These are phyloP conservation scores for Eledona agricola DNA, from an alignment of 2,888 invertebrate species.

Conservation along the genomic window DNA sequence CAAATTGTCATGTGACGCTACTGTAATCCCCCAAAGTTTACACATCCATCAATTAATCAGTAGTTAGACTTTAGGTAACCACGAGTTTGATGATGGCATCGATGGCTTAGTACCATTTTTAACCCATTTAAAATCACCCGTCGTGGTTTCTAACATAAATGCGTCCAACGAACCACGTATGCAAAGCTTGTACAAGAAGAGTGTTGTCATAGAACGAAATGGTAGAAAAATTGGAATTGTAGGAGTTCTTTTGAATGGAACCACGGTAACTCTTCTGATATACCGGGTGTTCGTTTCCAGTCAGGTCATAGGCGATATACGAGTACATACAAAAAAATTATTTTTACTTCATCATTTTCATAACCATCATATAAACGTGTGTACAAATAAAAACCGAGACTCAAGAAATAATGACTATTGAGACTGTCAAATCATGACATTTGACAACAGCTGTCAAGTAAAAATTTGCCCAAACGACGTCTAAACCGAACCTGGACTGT, in stretches of 20 bases:
- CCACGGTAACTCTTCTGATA: too few relatives aligned
- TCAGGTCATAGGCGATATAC: too few relatives aligned
- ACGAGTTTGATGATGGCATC: slow-evolving; percentile 84
- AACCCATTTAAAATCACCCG: slow-evolving; percentile 69
- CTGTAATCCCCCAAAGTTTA: slow-evolving; percentile 65
- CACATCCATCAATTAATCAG: slow-evolving; percentile 34
- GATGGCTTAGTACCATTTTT: slow-evolving; percentile 78
- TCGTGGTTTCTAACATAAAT: slow-evolving; percentile 82
- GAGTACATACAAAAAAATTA: too few relatives aligned
- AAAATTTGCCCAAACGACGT: too few relatives aligned
- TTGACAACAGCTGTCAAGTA: too few relatives aligned
- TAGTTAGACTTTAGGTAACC: slow-evolving; percentile 82
- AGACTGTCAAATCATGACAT: too few relatives aligned
- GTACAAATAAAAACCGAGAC: too few relatives aligned
- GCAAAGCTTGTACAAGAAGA: slow-evolving; percentile 70
- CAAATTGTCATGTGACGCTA: slow-evolving; percentile 76
- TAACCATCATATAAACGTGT: too few relatives aligned
- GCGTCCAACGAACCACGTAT: slow-evolving; percentile 72
- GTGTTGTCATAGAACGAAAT: slow-evolving; percentile 69
- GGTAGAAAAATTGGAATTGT: slow-evolving; percentile 80
- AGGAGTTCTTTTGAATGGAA: slow-evolving; percentile 68
- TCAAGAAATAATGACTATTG: too few relatives aligned
- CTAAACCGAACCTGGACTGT: too few relatives aligned
- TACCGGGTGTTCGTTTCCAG: too few relatives aligned
- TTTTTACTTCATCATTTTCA: too few relatives aligned